Evolutionary conservation across 1,140 invertebrate species (phyloP).

Genomic region (Drosophila sulfurigaster): DNA sequence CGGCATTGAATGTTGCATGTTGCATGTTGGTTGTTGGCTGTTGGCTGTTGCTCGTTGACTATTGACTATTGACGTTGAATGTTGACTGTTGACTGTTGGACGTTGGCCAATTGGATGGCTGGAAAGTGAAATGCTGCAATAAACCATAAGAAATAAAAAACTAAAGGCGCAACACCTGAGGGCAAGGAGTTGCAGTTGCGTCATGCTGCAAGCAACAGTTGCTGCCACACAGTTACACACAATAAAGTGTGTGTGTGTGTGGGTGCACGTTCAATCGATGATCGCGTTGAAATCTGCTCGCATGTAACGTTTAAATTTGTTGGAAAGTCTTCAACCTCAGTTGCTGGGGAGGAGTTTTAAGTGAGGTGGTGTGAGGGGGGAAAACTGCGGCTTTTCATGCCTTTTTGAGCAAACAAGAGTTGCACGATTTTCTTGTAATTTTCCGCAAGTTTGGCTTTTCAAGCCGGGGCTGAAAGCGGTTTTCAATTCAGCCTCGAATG

Average conservation of each 20-base stretch:
- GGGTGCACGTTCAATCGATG: conserved; percentile 76
- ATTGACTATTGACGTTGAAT: conserved; percentile 38
- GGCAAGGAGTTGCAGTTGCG: conserved; percentile 69
- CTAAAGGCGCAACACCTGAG: conserved; percentile 64
- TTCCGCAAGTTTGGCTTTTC: conserved; percentile 71
- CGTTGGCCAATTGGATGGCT: conserved; percentile 63
- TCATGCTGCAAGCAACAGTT: conserved; percentile 51
- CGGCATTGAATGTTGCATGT: conserved; percentile 54
- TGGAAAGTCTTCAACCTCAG: conserved; percentile 47
- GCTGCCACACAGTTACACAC: conserved; percentile 48
- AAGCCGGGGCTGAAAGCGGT: not conserved
- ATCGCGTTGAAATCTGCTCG: conserved; percentile 81
- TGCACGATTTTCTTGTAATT: conserved; percentile 83
- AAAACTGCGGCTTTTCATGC: conserved; percentile 47
- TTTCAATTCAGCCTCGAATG: conserved; percentile 42
- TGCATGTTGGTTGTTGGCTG: conserved; percentile 53
- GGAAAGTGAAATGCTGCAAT: conserved; percentile 54
- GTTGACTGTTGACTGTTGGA: conserved; percentile 51
- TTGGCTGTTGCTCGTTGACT: conserved; percentile 50
- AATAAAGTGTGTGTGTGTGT: conserved; percentile 51
- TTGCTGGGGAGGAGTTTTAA: not conserved
- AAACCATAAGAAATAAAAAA: not conserved
- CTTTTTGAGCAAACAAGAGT: conserved; percentile 74
- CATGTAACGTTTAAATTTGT: conserved; percentile 83
- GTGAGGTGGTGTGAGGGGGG: not conserved